Conservation (phyloP, 2,888 invertebrate species). For the Galerucella nymphaeae region DNA sequence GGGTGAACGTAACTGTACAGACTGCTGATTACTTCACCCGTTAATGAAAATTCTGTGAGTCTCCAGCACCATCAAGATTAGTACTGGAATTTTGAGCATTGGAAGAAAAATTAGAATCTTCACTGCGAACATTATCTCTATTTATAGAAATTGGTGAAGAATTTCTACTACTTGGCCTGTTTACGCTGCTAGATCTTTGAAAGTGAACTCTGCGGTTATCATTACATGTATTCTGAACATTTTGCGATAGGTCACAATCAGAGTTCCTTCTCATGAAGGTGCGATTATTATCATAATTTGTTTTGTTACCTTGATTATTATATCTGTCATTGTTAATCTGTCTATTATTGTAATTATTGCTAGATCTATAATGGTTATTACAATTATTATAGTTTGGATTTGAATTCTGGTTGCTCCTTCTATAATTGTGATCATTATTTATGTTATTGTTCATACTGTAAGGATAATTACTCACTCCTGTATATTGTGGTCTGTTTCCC, state of each 20-base stretch:
- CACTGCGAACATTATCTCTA: background rate
- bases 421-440: too few relatives aligned
- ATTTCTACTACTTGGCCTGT: background rate
- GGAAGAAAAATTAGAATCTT: background rate
- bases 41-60: slow-evolving; percentile 1
- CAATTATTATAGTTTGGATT: slow-evolving; percentile 4
- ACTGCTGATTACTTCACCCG: background rate
- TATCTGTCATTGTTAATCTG: background rate
- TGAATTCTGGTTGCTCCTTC: too few relatives aligned
- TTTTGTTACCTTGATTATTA: too few relatives aligned
- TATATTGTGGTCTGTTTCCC: background rate
- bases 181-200: background rate
- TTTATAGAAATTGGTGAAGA: too few relatives aligned
- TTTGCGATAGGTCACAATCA: too few relatives aligned
- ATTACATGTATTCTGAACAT: background rate
- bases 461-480: background rate
- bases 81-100: background rate
- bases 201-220: background rate
- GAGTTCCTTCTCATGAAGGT: too few relatives aligned
- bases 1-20: slow-evolving; percentile 7
- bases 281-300: too few relatives aligned
- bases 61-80: background rate
- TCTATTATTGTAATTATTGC: background rate
- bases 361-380: background rate
- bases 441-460: too few relatives aligned